A percentile compares a stretch with the other conserved stretches of the same genome.
Evolutionary conservation across 2,797 vertebrate species (phyloP).

Genomic region (Epinephelus malabaricus): DNA sequence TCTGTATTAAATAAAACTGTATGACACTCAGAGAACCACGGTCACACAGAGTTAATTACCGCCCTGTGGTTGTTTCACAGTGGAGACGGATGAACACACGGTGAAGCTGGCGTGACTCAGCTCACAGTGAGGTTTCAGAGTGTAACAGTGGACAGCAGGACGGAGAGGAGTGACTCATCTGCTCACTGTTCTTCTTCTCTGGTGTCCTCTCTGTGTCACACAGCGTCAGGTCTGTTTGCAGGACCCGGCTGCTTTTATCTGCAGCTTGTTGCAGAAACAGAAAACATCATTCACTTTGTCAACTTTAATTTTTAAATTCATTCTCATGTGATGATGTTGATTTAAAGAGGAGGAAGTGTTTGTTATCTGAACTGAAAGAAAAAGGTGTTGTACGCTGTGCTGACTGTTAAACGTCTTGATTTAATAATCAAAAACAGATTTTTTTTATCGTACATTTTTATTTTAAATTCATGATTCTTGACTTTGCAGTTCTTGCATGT

Average conservation of each 20-base stretch:
- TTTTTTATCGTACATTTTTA: too few relatives aligned
- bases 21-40: neutral
- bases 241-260: neutral
- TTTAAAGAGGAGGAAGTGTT: too few relatives aligned
- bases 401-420: too few relatives aligned
- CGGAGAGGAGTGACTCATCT: neutral
- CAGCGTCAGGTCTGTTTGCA: neutral
- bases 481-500: too few relatives aligned
- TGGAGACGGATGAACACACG: constrained; percentile 1
- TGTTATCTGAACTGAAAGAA: too few relatives aligned
- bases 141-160: neutral
- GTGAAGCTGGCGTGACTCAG: neutral
- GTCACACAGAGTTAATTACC: constrained; percentile 12
- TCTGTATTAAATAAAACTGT: too few relatives aligned
- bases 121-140: neutral
- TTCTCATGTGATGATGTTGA: neutral
- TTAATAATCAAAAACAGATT: too few relatives aligned
- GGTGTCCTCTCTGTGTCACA: neutral
- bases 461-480: too few relatives aligned
- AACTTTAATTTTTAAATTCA: neutral
- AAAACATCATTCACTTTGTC: neutral
- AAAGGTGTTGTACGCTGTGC: too few relatives aligned
- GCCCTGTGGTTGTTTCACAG: constrained; percentile 1
- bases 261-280: neutral
- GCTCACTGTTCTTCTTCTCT: neutral